Evolutionary conservation across 1,140 invertebrate genomes (phyloP), one percentile per base, ranked within the genome.

Genomic region (Cardiocondyla obscurior): DNA sequence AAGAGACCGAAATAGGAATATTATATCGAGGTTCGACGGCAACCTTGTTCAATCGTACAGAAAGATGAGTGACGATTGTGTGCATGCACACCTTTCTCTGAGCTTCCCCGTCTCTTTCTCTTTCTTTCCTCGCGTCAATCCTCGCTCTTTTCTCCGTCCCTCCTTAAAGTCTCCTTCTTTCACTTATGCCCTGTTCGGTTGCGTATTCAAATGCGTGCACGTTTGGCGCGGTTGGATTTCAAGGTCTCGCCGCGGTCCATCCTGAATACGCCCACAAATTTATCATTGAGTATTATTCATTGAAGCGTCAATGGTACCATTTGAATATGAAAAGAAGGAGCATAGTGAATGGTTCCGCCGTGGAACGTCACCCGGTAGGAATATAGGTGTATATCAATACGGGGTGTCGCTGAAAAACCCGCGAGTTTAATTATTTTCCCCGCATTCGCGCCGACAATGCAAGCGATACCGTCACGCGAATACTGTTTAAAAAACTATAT

Each of bases 211-310:
- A 84, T 88, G 72, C 83, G 87, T 77, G 85, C 69, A 87, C 85
- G 88, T 87, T 93, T 92, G 89, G 86, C 90, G 89, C 84, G 90
- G 88, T 92, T 92, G 85, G 88, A 92, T 93, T 92, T 92, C 92
- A 92, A 93, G 91, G 92, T 93, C 90, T 88, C 88, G 87, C 88
- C 90, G 88, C 86, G 88, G 90, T 91, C 89, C 88, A 90, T 92
- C 91, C 90, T 92, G 92, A 92, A 93, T 93, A 94, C 93, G 92
- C 93, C 93, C 89, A 93, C 92, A 93, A 93, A 94, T 94, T 93
- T 93, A 94, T 94, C 92, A 94, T 93, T 91, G 93, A 93, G 92
- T 93, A 94, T 94, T 94, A 93, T 94, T 94, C 93, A 94, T 94
- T 93, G 93, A 91, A 93, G 92, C 93, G 93, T 93, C 93, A 94